Percentiles rank a stretch among this genome's conserved stretches.
phyloP scores from a whole-genome alignment of 1,140 invertebrate species.

The Neelides sp. region DNA sequence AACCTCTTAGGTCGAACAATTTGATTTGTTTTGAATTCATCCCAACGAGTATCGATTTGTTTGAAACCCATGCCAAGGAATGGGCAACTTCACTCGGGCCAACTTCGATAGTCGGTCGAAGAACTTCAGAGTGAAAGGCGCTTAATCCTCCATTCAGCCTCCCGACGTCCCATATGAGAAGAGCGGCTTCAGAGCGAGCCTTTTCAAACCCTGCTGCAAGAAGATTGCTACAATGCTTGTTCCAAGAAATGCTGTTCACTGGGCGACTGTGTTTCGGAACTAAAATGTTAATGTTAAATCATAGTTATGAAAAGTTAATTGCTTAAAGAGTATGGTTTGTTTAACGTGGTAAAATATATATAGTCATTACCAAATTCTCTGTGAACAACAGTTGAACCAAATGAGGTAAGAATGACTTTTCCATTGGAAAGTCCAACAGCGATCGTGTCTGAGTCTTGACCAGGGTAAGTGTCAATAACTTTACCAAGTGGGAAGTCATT shows the following conservation, averaged over 20 bases:
- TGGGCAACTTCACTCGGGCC: constrained; percentile 68
- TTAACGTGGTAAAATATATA: constrained; percentile 6
- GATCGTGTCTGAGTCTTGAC: constrained; percentile 50
- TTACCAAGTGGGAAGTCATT: constrained; percentile 54
- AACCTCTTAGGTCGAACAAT: constrained; percentile 82
- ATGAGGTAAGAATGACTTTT: constrained; percentile 63
- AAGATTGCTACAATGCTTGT: constrained; percentile 65
- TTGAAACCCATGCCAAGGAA: constrained; percentile 72
- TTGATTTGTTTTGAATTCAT: constrained; percentile 80
- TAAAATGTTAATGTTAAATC: constrained; percentile 33
- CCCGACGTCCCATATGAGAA: constrained; percentile 30
- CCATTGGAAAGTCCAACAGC: constrained; percentile 76
- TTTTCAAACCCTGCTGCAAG: constrained; percentile 75
- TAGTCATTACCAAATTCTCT: constrained; percentile 57
- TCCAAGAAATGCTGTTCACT: constrained; percentile 80
- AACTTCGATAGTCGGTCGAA: constrained; percentile 48
- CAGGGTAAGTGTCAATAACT: constrained; percentile 64
- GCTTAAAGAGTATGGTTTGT: neutral
- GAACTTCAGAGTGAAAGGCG: constrained; percentile 28
- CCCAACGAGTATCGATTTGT: constrained; percentile 62
- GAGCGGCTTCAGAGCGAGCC: constrained; percentile 29
- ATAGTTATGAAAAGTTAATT: no score
- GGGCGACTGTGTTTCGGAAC: constrained; percentile 64
- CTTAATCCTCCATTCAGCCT: constrained; percentile 17
- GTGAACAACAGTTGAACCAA: constrained; percentile 58